These are phyloP conservation scores for Mormyrus iriodes DNA, from an alignment of 2,113 vertebrate genomes.

Conservation along the genomic window DNA sequence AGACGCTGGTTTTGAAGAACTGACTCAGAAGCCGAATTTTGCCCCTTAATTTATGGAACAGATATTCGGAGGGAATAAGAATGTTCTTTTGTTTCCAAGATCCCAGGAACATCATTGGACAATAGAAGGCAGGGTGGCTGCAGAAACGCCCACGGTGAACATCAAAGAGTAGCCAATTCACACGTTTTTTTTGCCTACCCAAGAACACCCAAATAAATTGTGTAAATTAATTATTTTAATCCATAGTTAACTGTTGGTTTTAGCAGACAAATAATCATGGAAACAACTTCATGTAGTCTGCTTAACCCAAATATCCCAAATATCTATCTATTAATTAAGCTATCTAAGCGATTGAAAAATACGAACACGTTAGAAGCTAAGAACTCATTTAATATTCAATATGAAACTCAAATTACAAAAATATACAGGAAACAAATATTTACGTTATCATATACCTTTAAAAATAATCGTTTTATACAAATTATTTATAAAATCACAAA, in stretches of 20 bases:
- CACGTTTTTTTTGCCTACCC: constrained; percentile 40
- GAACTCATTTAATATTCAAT: constrained; percentile 19
- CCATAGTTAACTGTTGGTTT: not conserved
- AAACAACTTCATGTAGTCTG: constrained; percentile 42
- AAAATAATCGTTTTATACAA: constrained; percentile 10
- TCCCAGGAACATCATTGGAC: constrained; percentile 50
- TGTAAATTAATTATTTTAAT: constrained; percentile 30
- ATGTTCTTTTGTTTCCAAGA: constrained; percentile 60
- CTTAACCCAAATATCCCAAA: constrained; percentile 19
- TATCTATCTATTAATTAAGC: too few relatives aligned
- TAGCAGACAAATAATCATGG: constrained; percentile 32
- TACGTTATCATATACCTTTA: constrained; percentile 5
- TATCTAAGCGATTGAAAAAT: not conserved
- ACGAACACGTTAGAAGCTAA: not conserved
- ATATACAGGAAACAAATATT: constrained; percentile 22
- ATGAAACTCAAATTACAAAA: constrained; percentile 17
- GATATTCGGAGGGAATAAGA: constrained; percentile 58
- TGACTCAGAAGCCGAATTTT: constrained; percentile 28
- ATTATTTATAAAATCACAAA: constrained; percentile 2
- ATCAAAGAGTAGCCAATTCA: constrained; percentile 51
- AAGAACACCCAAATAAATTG: constrained; percentile 4
- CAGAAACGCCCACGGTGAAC: constrained; percentile 61
- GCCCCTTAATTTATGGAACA: constrained; percentile 66
- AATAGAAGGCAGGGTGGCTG: constrained; percentile 22
- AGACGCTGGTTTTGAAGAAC: not conserved